Conservation (phyloP, 2,797 vertebrate genomes). For the Macropus fuliginosus region DNA sequence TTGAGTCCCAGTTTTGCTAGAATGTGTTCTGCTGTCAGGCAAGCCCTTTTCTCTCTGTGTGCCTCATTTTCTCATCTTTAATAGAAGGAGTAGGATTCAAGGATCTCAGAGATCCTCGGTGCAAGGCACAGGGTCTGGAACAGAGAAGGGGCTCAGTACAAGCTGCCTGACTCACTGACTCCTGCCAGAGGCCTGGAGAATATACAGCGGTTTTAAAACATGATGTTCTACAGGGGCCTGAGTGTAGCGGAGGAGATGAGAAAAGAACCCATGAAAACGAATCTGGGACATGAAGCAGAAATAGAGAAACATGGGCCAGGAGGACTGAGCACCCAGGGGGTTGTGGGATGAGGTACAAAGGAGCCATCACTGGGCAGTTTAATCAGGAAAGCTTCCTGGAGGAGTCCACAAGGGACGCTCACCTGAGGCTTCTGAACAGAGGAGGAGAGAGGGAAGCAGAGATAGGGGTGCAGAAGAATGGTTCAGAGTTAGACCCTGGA, state of each 20-base stretch:
- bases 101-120: not conserved
- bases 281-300: not conserved
- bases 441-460: not conserved
- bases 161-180: not conserved
- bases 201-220: not conserved
- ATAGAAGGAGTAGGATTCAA: not conserved
- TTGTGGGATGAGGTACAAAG: not conserved
- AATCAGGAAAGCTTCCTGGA: not conserved
- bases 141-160: not conserved
- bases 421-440: not conserved
- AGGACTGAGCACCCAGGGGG: no score
- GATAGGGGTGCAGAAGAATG: not conserved
- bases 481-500: not conserved
- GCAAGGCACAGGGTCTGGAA: fast-evolving
- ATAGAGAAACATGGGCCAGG: not conserved
- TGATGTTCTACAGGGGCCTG: not conserved
- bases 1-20: not conserved
- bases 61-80: constrained; percentile 30
- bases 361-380: not conserved
- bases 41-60: not conserved
- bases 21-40: not conserved
- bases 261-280: not conserved
- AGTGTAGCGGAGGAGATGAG: not conserved
- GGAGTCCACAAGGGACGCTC: not conserved
- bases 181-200: not conserved